These are phyloP conservation scores for Fregata magnificens DNA, from an alignment of 2,113 vertebrate genomes.

Conservation along the genomic window DNA sequence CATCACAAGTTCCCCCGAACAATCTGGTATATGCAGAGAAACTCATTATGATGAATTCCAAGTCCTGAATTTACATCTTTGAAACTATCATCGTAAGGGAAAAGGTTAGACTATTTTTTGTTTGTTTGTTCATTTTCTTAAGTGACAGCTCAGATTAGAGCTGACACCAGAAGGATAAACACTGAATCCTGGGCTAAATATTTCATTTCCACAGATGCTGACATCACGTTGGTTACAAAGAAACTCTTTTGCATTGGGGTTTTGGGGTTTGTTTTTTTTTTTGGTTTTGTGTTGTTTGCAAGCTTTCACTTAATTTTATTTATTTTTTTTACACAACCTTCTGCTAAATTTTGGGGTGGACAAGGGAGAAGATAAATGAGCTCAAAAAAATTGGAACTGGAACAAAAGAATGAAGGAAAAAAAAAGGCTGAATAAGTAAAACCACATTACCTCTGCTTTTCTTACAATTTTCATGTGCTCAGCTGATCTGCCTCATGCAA, in stretches of 20 bases:
- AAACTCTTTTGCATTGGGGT: not conserved
- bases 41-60: not conserved
- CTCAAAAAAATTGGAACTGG: not conserved
- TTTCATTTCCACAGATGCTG: constrained; percentile 49
- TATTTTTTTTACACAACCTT: not conserved
- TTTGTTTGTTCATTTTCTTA: constrained; percentile 24
- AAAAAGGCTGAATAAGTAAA: not conserved
- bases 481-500: not conserved
- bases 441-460: not conserved
- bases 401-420: too few species aligned
- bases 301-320: not conserved
- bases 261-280: not conserved
- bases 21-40: not conserved
- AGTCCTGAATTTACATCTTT: not conserved
- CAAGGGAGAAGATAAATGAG: not conserved
- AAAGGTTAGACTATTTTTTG: not conserved
- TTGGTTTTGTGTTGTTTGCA: not conserved
- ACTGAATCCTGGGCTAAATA: constrained; percentile 28
- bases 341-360: not conserved
- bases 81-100: not conserved
- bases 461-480: not conserved
- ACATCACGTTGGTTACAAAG: not conserved
- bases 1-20: not conserved
- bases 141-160: not conserved
- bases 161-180: constrained; percentile 5